Evolutionary conservation across 2,113 vertebrate species (phyloP).

Genomic region (Scomber colias): DNA sequence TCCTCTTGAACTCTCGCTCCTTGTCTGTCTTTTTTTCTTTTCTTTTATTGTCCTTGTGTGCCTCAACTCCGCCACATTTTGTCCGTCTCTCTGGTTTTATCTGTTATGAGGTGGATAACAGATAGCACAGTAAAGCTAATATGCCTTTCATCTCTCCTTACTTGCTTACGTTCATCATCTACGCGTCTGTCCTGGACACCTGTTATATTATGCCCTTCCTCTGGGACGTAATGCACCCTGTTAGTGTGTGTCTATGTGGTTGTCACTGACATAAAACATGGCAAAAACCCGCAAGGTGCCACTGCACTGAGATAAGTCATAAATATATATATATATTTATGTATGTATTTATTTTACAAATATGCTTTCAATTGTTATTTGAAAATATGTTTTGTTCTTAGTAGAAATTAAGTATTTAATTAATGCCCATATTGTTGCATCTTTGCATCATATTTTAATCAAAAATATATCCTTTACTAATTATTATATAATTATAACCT

Average conservation of each 20-base stretch:
- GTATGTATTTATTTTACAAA: too few species aligned
- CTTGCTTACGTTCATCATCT: constrained; percentile 3
- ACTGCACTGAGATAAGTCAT: background rate
- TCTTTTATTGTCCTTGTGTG: constrained; percentile 14
- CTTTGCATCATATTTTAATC: background rate
- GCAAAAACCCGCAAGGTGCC: background rate
- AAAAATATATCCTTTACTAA: too few species aligned
- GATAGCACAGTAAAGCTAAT: background rate
- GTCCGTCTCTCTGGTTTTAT: background rate
- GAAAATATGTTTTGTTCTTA: too few species aligned
- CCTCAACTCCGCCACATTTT: background rate
- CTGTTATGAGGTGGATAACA: background rate
- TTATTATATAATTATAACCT: too few species aligned
- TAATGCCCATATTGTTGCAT: background rate
- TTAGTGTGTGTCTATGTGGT: background rate
- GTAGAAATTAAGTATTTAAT: too few species aligned
- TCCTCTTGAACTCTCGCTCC: constrained; percentile 16
- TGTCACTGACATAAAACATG: background rate
- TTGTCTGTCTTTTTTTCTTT: constrained; percentile 2
- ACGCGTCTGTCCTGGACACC: background rate
- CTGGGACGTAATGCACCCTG: background rate
- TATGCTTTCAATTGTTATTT: too few species aligned
- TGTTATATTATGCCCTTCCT: background rate
- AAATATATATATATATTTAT: background rate
- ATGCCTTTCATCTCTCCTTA: constrained; percentile 22